A percentile compares a stretch with the other conserved stretches of the same genome.
phyloP scores from a whole-genome alignment of 2,888 invertebrate species.

The Standfussiana lucernea region DNA sequence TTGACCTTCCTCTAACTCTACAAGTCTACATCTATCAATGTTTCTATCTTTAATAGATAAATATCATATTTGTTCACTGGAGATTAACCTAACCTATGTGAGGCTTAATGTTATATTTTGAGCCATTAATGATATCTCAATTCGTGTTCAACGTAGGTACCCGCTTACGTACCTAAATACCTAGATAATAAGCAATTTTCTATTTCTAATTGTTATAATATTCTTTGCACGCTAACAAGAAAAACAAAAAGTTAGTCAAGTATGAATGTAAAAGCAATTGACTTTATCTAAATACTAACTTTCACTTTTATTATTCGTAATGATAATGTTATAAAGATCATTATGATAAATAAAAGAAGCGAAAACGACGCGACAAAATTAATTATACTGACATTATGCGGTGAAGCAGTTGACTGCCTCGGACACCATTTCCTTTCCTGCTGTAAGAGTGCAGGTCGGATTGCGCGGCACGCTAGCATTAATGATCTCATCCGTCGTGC shows the following conservation, averaged over 20 bases:
- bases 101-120: background rate
- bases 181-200: background rate
- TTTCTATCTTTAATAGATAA: background rate
- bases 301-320: background rate
- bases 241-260: background rate
- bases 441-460: too few relatives aligned
- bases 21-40: background rate
- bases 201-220: background rate
- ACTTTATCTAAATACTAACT: background rate
- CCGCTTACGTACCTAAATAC: background rate
- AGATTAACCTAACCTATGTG: background rate
- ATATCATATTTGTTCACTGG: background rate
- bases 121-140: background rate
- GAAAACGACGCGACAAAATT: background rate
- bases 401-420: too few relatives aligned
- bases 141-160: background rate
- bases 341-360: background rate
- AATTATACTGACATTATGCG: constrained; percentile 17
- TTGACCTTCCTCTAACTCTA: background rate
- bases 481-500: too few relatives aligned
- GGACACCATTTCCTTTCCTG: too few relatives aligned
- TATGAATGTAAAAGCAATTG: background rate
- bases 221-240: background rate
- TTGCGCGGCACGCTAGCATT: too few relatives aligned
- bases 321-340: background rate